Conservation (phyloP, 2,113 vertebrate genomes). For the Phoxinus phoxinus region DNA sequence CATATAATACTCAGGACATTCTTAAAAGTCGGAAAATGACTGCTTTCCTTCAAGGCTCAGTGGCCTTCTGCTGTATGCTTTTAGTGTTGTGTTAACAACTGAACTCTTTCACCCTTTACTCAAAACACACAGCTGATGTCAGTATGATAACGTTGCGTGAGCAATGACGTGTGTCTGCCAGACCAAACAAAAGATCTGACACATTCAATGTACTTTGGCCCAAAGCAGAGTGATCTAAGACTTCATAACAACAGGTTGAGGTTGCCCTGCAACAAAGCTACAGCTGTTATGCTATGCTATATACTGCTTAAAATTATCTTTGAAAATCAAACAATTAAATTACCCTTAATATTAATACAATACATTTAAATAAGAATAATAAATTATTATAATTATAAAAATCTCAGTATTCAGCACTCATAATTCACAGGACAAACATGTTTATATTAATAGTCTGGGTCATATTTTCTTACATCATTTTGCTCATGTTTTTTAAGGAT, state of each 20-base stretch:
- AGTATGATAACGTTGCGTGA: constrained; percentile 49
- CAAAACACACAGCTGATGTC: constrained; percentile 49
- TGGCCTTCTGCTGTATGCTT: constrained; percentile 38
- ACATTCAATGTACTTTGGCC: constrained; percentile 43
- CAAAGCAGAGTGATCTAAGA: constrained; percentile 34
- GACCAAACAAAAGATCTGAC: constrained; percentile 48
- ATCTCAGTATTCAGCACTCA: neutral
- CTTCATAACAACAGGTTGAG: constrained; percentile 8
- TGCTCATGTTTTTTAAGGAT: neutral
- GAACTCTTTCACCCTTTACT: constrained; percentile 45
- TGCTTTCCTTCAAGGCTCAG: constrained; percentile 42
- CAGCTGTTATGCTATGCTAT: neutral
- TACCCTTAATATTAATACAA: neutral
- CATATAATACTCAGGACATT: constrained; percentile 28
- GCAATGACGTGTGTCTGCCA: constrained; percentile 33
- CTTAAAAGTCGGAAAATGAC: constrained; percentile 44
- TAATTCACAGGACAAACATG: neutral
- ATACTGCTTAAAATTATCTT: neutral
- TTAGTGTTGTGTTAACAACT: constrained; percentile 28
- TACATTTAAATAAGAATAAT: neutral
- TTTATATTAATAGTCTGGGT: neutral
- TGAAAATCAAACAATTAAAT: neutral
- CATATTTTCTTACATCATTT: neutral
- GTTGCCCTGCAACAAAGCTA: neutral
- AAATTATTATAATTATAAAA: neutral